These are phyloP conservation scores for Aleadryas rufinucha DNA, from an alignment of 2,113 vertebrate genomes.

Conservation along the genomic window DNA sequence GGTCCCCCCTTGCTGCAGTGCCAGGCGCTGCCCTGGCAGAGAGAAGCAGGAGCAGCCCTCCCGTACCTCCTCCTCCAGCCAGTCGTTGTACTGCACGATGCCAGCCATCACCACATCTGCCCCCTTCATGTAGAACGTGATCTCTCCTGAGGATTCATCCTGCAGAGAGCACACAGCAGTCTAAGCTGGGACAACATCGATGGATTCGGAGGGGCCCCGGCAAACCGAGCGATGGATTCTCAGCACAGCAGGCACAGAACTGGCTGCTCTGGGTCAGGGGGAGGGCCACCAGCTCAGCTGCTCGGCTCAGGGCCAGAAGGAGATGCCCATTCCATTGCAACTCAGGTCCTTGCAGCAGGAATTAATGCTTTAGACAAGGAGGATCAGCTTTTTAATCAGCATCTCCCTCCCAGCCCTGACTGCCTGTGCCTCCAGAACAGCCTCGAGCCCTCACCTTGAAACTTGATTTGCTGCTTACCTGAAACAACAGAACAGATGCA, in stretches of 20 bases:
- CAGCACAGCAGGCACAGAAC: not conserved
- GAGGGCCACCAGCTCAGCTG: not conserved
- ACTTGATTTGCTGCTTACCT: not conserved
- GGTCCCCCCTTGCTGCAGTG: not conserved
- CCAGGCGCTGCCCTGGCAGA: not conserved
- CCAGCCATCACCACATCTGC: constrained; percentile 95
- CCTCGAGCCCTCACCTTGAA: not conserved
- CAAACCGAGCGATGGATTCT: not conserved
- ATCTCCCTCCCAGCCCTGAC: not conserved
- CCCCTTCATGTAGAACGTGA: constrained; percentile 97
- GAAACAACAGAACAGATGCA: not conserved
- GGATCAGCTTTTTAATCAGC: not conserved
- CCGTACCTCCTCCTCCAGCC: constrained; percentile 93
- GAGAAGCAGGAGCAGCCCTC: not conserved
- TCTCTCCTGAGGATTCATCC: constrained; percentile 94
- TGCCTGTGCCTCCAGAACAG: not conserved
- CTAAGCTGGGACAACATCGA: fast-evolving
- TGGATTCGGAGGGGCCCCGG: not conserved
- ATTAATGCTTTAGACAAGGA: not conserved
- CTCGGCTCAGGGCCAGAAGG: not conserved
- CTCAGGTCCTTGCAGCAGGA: not conserved
- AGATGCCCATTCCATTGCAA: not conserved
- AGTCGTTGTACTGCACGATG: constrained; percentile 96
- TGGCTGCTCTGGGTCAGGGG: not conserved
- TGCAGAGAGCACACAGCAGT: constrained; percentile 26